Evolutionary conservation across 2,113 vertebrate species (phyloP).

Genomic region (Manacus vitellinus): DNA sequence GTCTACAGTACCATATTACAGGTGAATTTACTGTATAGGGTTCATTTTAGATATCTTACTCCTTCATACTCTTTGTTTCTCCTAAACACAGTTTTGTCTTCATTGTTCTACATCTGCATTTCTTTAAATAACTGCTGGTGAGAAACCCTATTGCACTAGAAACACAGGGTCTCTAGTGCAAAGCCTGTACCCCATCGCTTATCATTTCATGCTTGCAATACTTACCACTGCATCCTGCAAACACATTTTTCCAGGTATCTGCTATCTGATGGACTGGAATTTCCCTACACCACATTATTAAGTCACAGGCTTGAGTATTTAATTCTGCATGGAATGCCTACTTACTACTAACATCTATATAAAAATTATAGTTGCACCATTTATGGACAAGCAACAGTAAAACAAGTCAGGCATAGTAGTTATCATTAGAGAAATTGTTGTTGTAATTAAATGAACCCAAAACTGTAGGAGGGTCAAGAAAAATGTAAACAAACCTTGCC

Average conservation of each 20-base stretch:
- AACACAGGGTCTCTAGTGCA: neutral
- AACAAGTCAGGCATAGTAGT: neutral
- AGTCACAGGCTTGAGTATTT: neutral
- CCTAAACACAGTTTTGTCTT: neutral
- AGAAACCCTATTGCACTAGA: neutral
- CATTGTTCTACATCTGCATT: neutral
- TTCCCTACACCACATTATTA: neutral
- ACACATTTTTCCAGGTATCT: neutral
- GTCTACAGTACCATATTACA: neutral
- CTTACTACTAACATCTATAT: neutral
- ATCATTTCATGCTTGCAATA: neutral
- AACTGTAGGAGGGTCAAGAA: neutral
- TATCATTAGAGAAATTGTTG: neutral
- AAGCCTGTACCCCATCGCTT: neutral
- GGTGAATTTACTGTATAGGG: neutral
- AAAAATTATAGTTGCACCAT: neutral
- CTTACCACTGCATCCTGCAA: neutral
- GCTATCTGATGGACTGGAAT: neutral
- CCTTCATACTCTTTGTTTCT: neutral
- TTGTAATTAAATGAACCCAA: neutral
- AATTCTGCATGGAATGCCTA: neutral
- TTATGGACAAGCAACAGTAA: neutral
- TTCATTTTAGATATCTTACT: neutral
- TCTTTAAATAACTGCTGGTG: neutral
- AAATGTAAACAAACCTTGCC: neutral